phyloP scores from a whole-genome alignment of 1,140 invertebrate species.

The Charaxes varanes region DNA sequence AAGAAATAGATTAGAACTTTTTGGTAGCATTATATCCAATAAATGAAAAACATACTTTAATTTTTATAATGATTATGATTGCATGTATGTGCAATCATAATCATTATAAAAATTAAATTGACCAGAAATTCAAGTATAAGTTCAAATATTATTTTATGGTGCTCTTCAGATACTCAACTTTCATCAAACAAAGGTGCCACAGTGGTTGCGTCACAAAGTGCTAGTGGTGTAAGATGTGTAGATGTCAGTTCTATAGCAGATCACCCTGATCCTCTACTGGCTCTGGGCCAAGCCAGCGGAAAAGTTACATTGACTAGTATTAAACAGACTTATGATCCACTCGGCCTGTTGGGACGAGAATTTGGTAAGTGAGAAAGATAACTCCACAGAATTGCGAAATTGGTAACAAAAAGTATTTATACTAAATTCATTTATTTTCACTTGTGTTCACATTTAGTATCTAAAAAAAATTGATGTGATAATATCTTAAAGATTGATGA shows the following conservation, averaged over 20 bases:
- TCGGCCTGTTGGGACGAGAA: constrained; percentile 83
- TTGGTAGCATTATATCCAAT: no score
- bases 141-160: no score
- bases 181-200: constrained; percentile 80
- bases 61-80: not conserved
- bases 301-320: constrained; percentile 87
- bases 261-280: constrained; percentile 85
- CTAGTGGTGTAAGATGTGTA: constrained; percentile 66
- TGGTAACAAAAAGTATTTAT: no score
- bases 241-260: constrained; percentile 82
- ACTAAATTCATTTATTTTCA: no score
- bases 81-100: no score
- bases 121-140: no score
- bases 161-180: constrained; percentile 76
- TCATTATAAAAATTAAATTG: constrained; percentile 1
- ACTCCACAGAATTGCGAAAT: no score
- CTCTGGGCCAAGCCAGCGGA: constrained; percentile 90
- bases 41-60: no score
- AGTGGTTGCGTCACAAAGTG: constrained; percentile 75
- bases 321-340: constrained; percentile 80
- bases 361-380: constrained; percentile 85
- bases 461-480: no score
- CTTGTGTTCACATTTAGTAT: no score
- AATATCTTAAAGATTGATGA: no score
- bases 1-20: no score